A percentile compares a stretch with the other conserved stretches of the same genome.
Evolutionary conservation across 2,797 vertebrate genomes (phyloP).

Genomic region (Rallus crepitans): DNA sequence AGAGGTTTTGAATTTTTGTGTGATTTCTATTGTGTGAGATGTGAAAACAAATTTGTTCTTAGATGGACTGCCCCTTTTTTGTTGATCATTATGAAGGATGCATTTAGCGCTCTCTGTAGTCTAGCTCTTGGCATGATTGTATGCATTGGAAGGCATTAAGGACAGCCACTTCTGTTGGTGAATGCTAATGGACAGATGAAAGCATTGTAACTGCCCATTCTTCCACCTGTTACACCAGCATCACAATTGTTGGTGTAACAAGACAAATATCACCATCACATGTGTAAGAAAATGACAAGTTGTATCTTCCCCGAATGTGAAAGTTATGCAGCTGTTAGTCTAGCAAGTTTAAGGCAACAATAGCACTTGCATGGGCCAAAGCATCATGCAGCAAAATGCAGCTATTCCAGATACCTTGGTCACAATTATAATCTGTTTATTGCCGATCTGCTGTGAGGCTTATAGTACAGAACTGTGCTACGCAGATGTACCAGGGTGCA

Average conservation of each 20-base stretch:
- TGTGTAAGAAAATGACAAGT: not conserved
- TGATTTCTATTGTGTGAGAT: not conserved
- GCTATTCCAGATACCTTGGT: not conserved
- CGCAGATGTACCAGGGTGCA: not conserved
- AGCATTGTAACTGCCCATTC: not conserved
- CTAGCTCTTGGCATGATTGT: not conserved
- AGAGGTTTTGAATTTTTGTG: not conserved
- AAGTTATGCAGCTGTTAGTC: not conserved
- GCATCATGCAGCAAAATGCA: not conserved
- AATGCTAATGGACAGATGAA: not conserved
- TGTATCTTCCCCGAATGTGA: not conserved
- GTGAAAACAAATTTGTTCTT: not conserved
- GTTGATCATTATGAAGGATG: not conserved
- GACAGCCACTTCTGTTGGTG: not conserved
- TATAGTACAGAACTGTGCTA: not conserved
- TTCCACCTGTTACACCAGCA: not conserved
- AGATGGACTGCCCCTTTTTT: rapidly evolving
- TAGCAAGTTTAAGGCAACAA: not conserved
- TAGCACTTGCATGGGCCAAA: not conserved
- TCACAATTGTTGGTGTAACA: not conserved
- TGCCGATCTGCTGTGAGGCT: not conserved
- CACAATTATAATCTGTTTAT: not conserved
- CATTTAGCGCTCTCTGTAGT: not conserved
- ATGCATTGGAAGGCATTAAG: not conserved
- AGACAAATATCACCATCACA: rapidly evolving